Conservation (phyloP, 2,888 invertebrate species). For the Allolobophora icterica region DNA sequence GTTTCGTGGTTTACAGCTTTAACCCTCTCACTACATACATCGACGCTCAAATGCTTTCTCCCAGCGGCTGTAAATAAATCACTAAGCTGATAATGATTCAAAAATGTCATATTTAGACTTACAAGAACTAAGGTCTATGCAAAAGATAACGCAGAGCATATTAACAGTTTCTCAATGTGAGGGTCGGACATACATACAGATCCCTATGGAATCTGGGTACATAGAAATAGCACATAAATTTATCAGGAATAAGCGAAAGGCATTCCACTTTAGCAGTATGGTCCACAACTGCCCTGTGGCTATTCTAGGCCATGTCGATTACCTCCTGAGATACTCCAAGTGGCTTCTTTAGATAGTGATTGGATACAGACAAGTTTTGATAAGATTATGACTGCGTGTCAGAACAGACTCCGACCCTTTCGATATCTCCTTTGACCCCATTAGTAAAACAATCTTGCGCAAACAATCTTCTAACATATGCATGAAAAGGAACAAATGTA, state of each 20-base stretch:
- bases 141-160: background rate
- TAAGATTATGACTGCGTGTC: background rate
- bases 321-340: background rate
- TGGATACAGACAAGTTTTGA: background rate
- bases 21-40: background rate
- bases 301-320: slow-evolving; percentile 1
- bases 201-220: background rate
- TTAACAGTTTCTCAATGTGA: background rate
- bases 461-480: background rate
- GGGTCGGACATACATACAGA: background rate
- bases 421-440: background rate
- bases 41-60: background rate
- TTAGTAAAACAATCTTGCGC: background rate
- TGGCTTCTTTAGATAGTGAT: background rate
- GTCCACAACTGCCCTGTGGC: background rate
- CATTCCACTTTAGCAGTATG: too few relatives aligned
- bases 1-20: background rate
- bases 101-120: background rate
- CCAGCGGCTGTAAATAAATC: background rate
- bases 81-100: background rate
- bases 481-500: background rate
- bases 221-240: background rate
- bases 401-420: background rate
- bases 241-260: background rate
- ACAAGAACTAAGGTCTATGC: background rate